These are phyloP conservation scores for Microtus montanus DNA, from an alignment of 2,113 vertebrate genomes.

Conservation along the genomic window DNA sequence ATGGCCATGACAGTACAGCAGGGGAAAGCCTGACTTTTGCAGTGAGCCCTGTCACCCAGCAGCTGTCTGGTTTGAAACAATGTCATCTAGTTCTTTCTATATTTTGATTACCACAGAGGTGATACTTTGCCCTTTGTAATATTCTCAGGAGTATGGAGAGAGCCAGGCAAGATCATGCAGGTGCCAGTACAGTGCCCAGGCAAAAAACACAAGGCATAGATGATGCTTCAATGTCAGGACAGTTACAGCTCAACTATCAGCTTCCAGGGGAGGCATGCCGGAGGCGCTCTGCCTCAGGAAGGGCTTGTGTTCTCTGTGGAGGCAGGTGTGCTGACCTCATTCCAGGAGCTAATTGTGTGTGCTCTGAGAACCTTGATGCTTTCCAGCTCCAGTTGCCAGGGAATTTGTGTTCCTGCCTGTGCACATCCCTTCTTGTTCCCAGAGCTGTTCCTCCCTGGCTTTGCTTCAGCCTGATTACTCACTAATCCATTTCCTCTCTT, in stretches of 20 bases:
- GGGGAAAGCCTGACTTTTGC: background rate
- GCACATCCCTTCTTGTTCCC: slow-evolving; percentile 27
- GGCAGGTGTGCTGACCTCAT: slow-evolving; percentile 68
- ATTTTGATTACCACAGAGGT: background rate
- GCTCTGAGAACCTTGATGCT: slow-evolving; percentile 52
- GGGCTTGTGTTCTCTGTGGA: background rate
- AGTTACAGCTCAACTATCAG: background rate
- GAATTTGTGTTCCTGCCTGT: slow-evolving; percentile 62
- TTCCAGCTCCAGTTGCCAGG: slow-evolving; percentile 52
- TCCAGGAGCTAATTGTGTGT: slow-evolving; percentile 68
- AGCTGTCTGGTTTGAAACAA: background rate
- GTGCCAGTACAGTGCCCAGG: background rate
- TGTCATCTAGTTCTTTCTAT: background rate
- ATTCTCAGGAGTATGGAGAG: background rate
- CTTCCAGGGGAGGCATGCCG: background rate
- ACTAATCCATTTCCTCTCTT: slow-evolving; percentile 53
- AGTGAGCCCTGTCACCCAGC: background rate
- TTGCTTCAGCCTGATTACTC: slow-evolving; percentile 23
- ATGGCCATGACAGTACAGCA: accelerated
- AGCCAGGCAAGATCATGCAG: background rate
- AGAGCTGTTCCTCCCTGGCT: slow-evolving; percentile 20
- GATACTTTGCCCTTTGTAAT: background rate
- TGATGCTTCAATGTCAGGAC: background rate
- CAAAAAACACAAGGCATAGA: background rate
- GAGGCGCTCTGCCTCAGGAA: background rate